Evolutionary conservation across 2,113 vertebrate species (phyloP).

Genomic region (Plestiodon gilberti): DNA sequence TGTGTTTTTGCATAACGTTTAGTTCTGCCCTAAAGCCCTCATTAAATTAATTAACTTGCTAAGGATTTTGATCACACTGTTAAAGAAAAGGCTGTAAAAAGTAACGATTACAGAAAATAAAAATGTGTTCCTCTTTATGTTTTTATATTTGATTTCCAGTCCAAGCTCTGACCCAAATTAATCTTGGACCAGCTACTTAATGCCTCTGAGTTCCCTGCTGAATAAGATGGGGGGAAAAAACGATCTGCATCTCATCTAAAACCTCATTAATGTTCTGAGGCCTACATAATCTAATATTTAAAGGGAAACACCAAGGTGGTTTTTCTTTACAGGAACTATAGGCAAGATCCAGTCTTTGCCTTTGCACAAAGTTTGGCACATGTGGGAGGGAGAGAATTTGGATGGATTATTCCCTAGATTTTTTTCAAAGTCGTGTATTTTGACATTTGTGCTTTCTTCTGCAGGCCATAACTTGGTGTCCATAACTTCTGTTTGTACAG

Average conservation of each 20-base stretch:
- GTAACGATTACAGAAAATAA: neutral
- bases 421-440: neutral
- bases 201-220: neutral
- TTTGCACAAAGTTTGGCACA: neutral
- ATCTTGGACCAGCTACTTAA: neutral
- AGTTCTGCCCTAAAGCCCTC: neutral
- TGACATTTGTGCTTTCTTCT: neutral
- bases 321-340: neutral
- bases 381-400: neutral
- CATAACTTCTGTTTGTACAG: neutral
- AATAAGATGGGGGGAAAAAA: neutral
- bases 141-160: neutral
- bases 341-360: neutral
- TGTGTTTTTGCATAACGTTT: neutral
- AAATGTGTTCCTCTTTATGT: neutral
- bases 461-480: neutral
- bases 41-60: slow-evolving; percentile 11
- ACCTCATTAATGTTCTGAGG: neutral
- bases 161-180: neutral
- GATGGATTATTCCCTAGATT: neutral
- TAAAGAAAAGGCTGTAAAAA: neutral
- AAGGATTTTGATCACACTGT: neutral
- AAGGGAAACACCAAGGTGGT: neutral
- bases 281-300: neutral
- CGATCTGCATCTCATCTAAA: neutral